Percentiles rank a stretch among this genome's conserved stretches.
These are phyloP conservation scores for Austrolebias charrua DNA, from an alignment of 2,797 vertebrate genomes.

Conservation along the genomic window DNA sequence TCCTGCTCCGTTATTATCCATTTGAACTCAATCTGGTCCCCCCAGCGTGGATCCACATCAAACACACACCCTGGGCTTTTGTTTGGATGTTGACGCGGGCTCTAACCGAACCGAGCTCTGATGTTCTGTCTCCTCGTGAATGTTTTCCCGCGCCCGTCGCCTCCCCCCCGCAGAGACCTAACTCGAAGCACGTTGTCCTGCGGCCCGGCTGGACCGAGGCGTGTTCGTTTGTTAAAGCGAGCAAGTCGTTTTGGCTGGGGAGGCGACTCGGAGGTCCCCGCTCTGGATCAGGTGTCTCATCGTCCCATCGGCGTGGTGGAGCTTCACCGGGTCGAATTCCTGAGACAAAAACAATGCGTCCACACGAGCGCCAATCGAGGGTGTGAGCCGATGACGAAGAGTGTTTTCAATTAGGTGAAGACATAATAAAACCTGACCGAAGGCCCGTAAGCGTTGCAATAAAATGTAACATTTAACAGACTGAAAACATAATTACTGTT, in stretches of 20 bases:
- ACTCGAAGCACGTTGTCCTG: too few relatives aligned
- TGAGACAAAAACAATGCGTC: constrained; percentile 45
- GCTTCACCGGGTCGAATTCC: constrained; percentile 58
- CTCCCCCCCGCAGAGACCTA: constrained; percentile 63
- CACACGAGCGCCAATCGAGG: constrained; percentile 51
- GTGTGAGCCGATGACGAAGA: constrained; percentile 31
- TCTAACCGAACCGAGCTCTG: constrained; percentile 28
- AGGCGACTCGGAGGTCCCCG: constrained; percentile 48
- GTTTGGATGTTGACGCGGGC: constrained; percentile 35
- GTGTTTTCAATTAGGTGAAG: constrained; percentile 66
- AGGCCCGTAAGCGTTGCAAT: constrained; percentile 41
- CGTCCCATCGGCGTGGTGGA: constrained; percentile 37
- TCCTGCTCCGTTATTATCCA: constrained; percentile 29
- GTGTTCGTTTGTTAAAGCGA: too few relatives aligned
- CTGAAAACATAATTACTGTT: too few relatives aligned
- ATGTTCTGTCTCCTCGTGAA: constrained; percentile 51
- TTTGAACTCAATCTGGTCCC: constrained; percentile 22
- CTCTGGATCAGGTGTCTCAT: constrained; percentile 60
- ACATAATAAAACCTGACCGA: constrained; percentile 68
- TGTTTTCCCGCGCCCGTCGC: constrained; percentile 64
- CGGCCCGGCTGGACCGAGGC: too few relatives aligned
- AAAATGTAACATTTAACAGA: constrained; percentile 22
- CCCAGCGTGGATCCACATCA: constrained; percentile 49
- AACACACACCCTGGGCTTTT: constrained; percentile 40
- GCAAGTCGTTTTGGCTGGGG: constrained; percentile 44